Base-by-base conservation (phyloP, 2,113 vertebrate genomes). In the Cyanoramphus novaezelandiae region DNA sequence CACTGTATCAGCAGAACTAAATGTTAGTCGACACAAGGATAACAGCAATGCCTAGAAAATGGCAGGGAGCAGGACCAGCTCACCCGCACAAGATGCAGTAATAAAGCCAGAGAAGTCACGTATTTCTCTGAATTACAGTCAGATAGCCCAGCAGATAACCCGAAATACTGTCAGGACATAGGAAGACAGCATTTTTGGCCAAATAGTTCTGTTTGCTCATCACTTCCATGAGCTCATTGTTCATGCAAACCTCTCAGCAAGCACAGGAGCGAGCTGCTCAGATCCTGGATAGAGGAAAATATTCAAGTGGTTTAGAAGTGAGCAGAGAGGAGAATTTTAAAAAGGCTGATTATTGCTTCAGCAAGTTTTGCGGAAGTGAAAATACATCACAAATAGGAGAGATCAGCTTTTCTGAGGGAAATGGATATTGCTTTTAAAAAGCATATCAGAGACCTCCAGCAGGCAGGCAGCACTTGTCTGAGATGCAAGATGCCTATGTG, bases 331-430 rank as follows among this genome's bases (percentile, higher is more conserved):
- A 93, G 86, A 95, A 92, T 96, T 92, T 91, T 96, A 59, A 95
- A 53, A 75, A 84, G 82, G 91, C 46, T 87, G 89, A 89, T 91
- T 82, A 89, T 92, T 95, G 86, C 89, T 90, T 96, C 69, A 92
- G 93, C 83, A 93, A 94, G 86, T 92, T 84, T 78, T 57, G 71
- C 27, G 29, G 80, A 95, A 92, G 68, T 60, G 72, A 91, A 94
- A 93, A 60, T 64, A 91, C 60, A 92, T 64, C 86, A 92, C 35
- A 31, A 94, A 95, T 52, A 29, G 88, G 55, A 86, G 60, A 92
- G 83, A 88, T 88, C 80, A 92, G 86, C 60, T 46, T 65, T 96
- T 93, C 33, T 63, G 72, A 95, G 93, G 65, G 52, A 92, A 94
- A 89, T 60, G 20, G 77, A 90, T 88, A 86, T 50, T 86, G 80